Conservation (phyloP, 1,140 invertebrate species). For the Heliconius hewitsoni region DNA sequence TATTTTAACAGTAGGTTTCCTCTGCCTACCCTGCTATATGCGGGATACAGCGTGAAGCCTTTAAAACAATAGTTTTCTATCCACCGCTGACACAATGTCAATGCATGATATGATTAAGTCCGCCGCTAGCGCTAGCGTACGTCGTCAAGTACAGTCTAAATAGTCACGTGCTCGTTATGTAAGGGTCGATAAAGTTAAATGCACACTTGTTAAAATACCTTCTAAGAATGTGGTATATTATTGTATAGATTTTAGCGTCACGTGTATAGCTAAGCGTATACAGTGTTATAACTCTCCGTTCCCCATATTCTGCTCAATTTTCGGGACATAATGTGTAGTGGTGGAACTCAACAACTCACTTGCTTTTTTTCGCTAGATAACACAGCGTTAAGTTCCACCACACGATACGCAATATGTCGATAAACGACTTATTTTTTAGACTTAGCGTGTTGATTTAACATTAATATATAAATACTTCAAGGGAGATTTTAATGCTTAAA, state of each 20-base stretch:
- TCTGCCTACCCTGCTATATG: neutral
- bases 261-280: too few relatives aligned
- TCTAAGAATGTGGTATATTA: neutral
- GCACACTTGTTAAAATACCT: neutral
- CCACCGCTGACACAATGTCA: neutral
- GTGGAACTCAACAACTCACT: too few relatives aligned
- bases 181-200: neutral
- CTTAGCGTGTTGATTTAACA: too few relatives aligned
- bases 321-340: too few relatives aligned
- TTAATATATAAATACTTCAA: too few relatives aligned
- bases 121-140: neutral
- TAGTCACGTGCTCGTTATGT: slow-evolving; percentile 15
- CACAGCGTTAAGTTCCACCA: too few relatives aligned
- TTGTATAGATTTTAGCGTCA: neutral
- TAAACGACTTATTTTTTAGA: too few relatives aligned
- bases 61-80: neutral
- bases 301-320: too few relatives aligned
- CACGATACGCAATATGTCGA: too few relatives aligned
- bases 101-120: neutral
- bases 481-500: too few relatives aligned
- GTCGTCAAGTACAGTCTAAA: slow-evolving; percentile 12
- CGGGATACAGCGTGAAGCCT: neutral
- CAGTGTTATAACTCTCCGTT: too few relatives aligned
- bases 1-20: neutral
- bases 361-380: too few relatives aligned